Conservation (phyloP, 2,113 vertebrate genomes). For the Ceuthmochares aereus region DNA sequence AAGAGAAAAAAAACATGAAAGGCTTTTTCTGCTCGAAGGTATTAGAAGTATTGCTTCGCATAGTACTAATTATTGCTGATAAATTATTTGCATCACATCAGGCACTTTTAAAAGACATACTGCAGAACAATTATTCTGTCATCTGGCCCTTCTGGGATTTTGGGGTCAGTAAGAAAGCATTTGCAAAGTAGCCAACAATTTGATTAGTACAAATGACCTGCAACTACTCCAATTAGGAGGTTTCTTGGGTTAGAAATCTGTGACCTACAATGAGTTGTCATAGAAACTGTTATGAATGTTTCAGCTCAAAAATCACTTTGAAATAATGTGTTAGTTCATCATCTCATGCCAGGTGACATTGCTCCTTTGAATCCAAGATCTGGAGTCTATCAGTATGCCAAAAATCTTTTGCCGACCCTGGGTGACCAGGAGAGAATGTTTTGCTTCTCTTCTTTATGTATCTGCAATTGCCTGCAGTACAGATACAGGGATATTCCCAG, state of each 20-base stretch:
- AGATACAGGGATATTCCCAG: neutral
- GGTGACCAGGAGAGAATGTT: neutral
- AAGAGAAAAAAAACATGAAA: neutral
- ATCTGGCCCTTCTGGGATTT: constrained; percentile 8
- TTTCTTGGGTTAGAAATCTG: constrained; percentile 51
- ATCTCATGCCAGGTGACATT: neutral
- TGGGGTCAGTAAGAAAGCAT: constrained; percentile 29
- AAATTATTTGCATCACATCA: constrained; percentile 17
- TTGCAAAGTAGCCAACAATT: constrained; percentile 57
- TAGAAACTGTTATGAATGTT: constrained; percentile 41
- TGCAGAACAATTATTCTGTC: constrained; percentile 22
- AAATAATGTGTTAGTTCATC: constrained; percentile 25
- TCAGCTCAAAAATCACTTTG: constrained; percentile 24
- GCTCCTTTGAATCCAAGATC: constrained; percentile 12
- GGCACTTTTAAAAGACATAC: neutral
- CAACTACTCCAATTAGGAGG: constrained; percentile 55
- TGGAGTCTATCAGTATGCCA: neutral
- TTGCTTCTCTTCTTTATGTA: neutral
- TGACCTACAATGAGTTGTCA: constrained; percentile 55
- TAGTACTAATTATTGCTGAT: constrained; percentile 20
- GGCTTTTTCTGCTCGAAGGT: neutral
- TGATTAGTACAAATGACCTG: constrained; percentile 62
- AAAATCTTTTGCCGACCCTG: neutral
- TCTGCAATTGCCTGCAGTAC: neutral
- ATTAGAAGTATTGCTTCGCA: neutral